A percentile compares a stretch with the other conserved stretches of the same genome.
phyloP scores from a whole-genome alignment of 2,888 invertebrate species.

The Creontiades dilutus region DNA sequence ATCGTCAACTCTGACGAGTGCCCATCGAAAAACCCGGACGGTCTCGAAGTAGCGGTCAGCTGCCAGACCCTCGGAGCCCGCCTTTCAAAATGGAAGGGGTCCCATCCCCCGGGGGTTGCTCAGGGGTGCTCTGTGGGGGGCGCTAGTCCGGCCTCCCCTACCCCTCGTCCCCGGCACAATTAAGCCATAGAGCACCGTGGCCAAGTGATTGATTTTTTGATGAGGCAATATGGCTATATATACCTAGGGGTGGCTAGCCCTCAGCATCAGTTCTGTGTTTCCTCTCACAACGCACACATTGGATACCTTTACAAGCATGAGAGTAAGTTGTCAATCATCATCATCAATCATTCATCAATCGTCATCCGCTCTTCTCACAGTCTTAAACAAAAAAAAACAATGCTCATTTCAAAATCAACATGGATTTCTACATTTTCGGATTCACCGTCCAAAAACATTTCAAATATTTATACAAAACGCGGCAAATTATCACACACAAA shows the following conservation, averaged over 20 bases:
- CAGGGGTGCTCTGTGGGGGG: not conserved
- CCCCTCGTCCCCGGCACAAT: slow-evolving; percentile 59
- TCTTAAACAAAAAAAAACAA: too few species aligned
- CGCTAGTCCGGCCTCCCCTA: not conserved
- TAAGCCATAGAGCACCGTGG: slow-evolving; percentile 73
- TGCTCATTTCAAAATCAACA: too few species aligned
- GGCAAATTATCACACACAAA: too few species aligned
- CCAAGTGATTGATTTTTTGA: slow-evolving; percentile 74
- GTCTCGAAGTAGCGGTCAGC: slow-evolving; percentile 8
- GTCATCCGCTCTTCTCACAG: not conserved
- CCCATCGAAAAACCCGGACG: not conserved
- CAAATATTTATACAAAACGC: too few species aligned
- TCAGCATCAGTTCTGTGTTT: slow-evolving; percentile 73
- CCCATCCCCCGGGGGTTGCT: not conserved
- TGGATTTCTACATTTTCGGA: too few species aligned
- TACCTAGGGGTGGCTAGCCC: slow-evolving; percentile 55
- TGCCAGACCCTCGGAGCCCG: not conserved
- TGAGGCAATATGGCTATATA: slow-evolving; percentile 73
- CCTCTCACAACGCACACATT: slow-evolving; percentile 55
- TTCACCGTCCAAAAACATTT: too few species aligned
- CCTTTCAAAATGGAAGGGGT: not conserved
- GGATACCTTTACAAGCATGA: slow-evolving; percentile 54
- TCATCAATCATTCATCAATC: slow-evolving; percentile 8
- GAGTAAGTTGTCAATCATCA: slow-evolving; percentile 61
- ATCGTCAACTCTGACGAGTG: too few species aligned